phyloP scores from a whole-genome alignment of 2,113 vertebrate species.

The Pycnonotus jocosus region DNA sequence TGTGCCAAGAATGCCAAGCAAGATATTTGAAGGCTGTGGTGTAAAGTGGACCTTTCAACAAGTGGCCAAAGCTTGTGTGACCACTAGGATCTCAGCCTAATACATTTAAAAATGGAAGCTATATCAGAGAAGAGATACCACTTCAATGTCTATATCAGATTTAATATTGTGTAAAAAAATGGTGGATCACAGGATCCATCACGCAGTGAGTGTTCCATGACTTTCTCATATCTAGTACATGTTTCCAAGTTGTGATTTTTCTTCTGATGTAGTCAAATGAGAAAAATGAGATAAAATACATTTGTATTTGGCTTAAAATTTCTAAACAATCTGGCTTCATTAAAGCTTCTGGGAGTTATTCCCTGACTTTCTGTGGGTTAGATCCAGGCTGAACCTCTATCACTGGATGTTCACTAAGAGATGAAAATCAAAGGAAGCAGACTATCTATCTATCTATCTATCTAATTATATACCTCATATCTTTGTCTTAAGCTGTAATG shows the following conservation, averaged over 20 bases:
- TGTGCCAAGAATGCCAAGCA: slow-evolving; percentile 37
- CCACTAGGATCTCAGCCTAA: not conserved
- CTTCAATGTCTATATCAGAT: not conserved
- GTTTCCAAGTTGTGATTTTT: not conserved
- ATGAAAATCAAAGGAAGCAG: not conserved
- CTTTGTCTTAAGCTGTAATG: not conserved
- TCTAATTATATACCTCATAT: not conserved
- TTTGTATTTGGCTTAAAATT: not conserved
- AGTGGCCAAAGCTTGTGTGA: not conserved
- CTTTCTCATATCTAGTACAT: not conserved
- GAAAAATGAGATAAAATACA: not conserved
- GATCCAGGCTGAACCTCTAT: not conserved
- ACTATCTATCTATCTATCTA: too few species aligned
- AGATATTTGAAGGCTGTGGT: not conserved
- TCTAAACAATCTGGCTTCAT: not conserved
- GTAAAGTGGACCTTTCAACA: not conserved
- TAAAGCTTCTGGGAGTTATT: not conserved
- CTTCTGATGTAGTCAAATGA: not conserved
- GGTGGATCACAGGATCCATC: not conserved
- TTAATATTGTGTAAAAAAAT: not conserved
- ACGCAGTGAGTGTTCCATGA: not conserved
- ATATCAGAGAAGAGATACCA: not conserved
- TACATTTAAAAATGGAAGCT: not conserved
- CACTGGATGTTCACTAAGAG: not conserved
- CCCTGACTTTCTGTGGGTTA: not conserved